A percentile compares a stretch with the other conserved stretches of the same genome.
Evolutionary conservation across 2,113 vertebrate species (phyloP).

Genomic region (Dromaius novaehollandiae): DNA sequence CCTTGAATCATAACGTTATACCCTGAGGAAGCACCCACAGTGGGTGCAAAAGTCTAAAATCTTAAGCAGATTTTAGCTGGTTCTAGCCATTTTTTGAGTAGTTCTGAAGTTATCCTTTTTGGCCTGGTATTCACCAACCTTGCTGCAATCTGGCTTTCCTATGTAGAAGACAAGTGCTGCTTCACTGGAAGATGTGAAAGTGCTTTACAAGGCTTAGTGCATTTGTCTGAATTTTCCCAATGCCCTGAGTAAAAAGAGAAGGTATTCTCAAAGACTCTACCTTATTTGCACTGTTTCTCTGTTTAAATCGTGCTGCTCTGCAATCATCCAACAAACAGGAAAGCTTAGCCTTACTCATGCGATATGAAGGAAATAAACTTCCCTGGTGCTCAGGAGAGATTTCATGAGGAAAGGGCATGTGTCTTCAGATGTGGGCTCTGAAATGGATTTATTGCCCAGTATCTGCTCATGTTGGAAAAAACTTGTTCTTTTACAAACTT

Average conservation of each 20-base stretch:
- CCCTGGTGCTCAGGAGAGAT: neutral
- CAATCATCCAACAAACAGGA: neutral
- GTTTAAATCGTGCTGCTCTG: neutral
- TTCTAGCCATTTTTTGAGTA: neutral
- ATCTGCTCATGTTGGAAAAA: neutral
- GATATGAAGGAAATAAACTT: neutral
- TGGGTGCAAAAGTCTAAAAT: neutral
- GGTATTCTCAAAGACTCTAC: neutral
- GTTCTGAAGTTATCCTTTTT: neutral
- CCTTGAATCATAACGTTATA: neutral
- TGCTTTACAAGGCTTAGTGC: neutral
- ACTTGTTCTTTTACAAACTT: neutral
- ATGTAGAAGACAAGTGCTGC: neutral
- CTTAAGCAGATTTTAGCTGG: neutral
- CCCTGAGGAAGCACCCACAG: neutral
- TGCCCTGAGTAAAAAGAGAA: neutral
- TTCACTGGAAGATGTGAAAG: neutral
- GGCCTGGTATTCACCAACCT: rapidly evolving
- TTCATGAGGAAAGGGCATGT: neutral
- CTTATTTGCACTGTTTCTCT: neutral
- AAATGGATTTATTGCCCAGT: neutral
- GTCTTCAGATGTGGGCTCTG: neutral
- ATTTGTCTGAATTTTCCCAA: neutral
- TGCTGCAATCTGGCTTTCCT: neutral
- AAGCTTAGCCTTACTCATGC: neutral